Percentiles rank a stretch among this genome's conserved stretches.
Evolutionary conservation across 1,140 invertebrate genomes (phyloP).

Genomic region (Episyrphus balteatus): DNA sequence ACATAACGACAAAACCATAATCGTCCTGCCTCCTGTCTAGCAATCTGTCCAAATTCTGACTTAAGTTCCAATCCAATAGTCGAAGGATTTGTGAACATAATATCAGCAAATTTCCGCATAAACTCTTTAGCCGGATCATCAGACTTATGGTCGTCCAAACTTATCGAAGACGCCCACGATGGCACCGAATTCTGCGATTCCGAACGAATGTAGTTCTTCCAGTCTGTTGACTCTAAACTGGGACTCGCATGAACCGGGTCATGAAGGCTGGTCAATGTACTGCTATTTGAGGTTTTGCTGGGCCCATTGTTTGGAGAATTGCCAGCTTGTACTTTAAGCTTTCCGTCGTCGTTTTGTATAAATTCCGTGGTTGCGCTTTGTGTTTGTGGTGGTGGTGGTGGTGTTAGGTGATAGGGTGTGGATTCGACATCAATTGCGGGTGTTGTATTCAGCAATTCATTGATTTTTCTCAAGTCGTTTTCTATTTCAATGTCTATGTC

Average conservation of each 20-base stretch:
- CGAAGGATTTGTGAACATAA: slow-evolving; percentile 48
- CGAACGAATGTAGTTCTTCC: slow-evolving; percentile 35
- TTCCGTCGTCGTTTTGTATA: no score
- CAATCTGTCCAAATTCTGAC: slow-evolving; percentile 50
- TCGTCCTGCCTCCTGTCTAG: slow-evolving; percentile 42
- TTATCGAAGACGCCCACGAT: slow-evolving; percentile 62
- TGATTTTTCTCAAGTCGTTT: slow-evolving; percentile 22
- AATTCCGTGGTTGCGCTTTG: no score
- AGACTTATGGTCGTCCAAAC: slow-evolving; percentile 53
- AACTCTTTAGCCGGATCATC: slow-evolving; percentile 58
- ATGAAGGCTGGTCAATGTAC: slow-evolving; percentile 27
- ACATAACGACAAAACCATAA: slow-evolving; percentile 63
- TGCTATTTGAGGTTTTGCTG: slow-evolving; percentile 30
- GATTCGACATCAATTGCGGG: slow-evolving; percentile 30
- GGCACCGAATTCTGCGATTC: slow-evolving; percentile 58
- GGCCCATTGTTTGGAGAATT: slow-evolving; percentile 3
- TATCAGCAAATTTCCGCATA: slow-evolving; percentile 60
- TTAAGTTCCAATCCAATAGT: slow-evolving; percentile 52
- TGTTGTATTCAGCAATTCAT: slow-evolving; percentile 17
- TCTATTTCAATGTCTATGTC: slow-evolving; percentile 3
- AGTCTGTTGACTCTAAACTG: slow-evolving; percentile 34
- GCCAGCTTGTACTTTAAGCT: no score
- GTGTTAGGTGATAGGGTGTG: no score
- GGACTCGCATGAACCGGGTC: slow-evolving; percentile 27
- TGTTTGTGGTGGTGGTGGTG: no score